Evolutionary conservation across 2,888 invertebrate species (phyloP), one percentile per base, ranked within the genome.

Genomic region (Mellilla xanthometata): DNA sequence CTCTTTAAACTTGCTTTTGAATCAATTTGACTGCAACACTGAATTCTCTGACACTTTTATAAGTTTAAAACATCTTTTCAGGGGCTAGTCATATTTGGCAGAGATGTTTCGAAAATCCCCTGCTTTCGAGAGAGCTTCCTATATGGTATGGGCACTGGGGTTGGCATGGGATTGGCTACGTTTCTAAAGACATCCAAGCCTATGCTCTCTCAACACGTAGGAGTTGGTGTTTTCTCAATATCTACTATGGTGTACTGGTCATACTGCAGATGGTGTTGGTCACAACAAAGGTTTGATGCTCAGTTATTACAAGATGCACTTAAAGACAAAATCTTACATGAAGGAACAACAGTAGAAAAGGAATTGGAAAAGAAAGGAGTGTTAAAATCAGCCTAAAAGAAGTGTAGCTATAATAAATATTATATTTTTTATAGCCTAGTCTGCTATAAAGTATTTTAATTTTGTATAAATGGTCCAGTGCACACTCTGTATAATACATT

Each of bases 51-150:
- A 19, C 15, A 1, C 6, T 19, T 5, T 19, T 19, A 3, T 5
- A 5, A 15, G 3, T 5, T 15, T 5, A 5, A 19, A 5, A 19
- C 6, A 1, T 19, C 8, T 32, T 42, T 81, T 35, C 77, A 93
- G 93, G 83, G 91, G 22, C 56, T 94, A 3, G 70, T 90, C 7
- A 58, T 95, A 35, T 95, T 95, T 74, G 95, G 95, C 6, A 89
- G 93, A 58, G 94, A 95, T 77, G 72, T 95, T 12, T 84, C 93
- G 0, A 91, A 94, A 81, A 94, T 96, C 47, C 95, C 95, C 0
- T 96, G 96, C 76, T 96, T 95, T 73, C 91, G 95, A 51, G 93
- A 92, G 63, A 95, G 95, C 70, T 94, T 94, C 65, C 70, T 96
- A 0, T 94, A 94, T 76, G 95, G 96, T 6, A 92, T 95, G 38